A percentile compares a stretch with the other conserved stretches of the same genome.
Evolutionary conservation across 2,888 invertebrate genomes (phyloP).

Genomic region (Stenodera caucasica): DNA sequence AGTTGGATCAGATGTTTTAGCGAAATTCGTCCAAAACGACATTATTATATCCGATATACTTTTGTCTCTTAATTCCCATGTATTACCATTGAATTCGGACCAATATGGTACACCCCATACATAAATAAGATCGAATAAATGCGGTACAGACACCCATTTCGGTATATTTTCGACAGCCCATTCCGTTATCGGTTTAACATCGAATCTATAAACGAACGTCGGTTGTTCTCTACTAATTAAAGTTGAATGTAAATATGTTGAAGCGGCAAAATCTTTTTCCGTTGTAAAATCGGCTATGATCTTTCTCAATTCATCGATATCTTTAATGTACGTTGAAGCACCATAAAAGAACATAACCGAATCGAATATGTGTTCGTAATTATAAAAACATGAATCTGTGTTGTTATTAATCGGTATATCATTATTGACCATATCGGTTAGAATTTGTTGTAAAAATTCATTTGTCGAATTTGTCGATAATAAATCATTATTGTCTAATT

Average conservation of each 20-base stretch:
- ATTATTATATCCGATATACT: conserved; percentile 78
- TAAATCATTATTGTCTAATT: conserved; percentile 62
- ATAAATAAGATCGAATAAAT: conserved; percentile 79
- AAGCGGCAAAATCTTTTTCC: conserved; percentile 72
- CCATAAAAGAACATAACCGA: conserved; percentile 77
- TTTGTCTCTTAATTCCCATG: conserved; percentile 79
- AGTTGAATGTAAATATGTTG: conserved; percentile 69
- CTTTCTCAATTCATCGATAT: conserved; percentile 65
- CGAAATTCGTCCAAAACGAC: conserved; percentile 80
- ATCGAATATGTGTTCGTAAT: conserved; percentile 69
- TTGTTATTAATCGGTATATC: conserved; percentile 63
- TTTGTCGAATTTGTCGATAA: conserved; percentile 64
- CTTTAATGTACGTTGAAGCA: conserved; percentile 66
- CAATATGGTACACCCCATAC: conserved; percentile 81
- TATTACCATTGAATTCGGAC: conserved; percentile 61
- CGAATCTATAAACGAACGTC: conserved; percentile 75
- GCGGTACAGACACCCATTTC: conserved; percentile 78
- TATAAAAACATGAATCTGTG: conserved; percentile 59
- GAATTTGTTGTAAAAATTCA: conserved; percentile 60
- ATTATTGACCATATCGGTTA: conserved; percentile 64
- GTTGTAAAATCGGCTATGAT: conserved; percentile 72
- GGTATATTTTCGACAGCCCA: conserved; percentile 68
- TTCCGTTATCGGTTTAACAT: conserved; percentile 70
- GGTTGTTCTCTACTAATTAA: conserved; percentile 62
- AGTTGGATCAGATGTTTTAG: conserved; percentile 71